Conservation (phyloP, 2,113 vertebrate genomes). For the Heliornis fulica region DNA sequence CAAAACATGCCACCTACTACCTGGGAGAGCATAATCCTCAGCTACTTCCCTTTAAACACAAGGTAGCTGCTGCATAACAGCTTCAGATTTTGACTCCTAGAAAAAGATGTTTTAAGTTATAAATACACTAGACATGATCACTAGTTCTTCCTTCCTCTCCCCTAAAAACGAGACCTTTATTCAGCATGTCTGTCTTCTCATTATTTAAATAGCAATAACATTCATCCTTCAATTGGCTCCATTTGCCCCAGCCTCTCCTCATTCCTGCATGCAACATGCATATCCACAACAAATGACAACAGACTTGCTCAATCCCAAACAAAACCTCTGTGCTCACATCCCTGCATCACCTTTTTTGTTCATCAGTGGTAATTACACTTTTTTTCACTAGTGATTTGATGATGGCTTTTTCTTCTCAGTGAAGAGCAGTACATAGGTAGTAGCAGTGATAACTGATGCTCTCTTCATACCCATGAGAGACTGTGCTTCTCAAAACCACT, state of each 20-base stretch:
- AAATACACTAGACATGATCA: background rate
- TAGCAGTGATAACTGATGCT: background rate
- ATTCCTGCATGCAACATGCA: background rate
- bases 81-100: background rate
- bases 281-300: background rate
- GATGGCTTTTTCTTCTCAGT: background rate
- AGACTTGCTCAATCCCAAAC: background rate
- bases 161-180: background rate
- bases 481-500: background rate
- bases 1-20: background rate
- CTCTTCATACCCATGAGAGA: background rate
- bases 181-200: background rate
- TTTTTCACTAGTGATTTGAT: background rate
- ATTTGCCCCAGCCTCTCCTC: background rate
- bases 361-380: background rate
- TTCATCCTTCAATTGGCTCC: background rate
- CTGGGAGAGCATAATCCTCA: background rate
- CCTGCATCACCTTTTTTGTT: background rate
- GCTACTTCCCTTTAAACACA: background rate
- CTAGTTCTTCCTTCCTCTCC: background rate
- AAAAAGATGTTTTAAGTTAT: background rate
- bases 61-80: background rate
- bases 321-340: background rate
- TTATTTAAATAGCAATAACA: background rate
- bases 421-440: background rate